Evolutionary conservation across 2,797 vertebrate genomes (phyloP).

Genomic region (Myiotriccus ornatus): DNA sequence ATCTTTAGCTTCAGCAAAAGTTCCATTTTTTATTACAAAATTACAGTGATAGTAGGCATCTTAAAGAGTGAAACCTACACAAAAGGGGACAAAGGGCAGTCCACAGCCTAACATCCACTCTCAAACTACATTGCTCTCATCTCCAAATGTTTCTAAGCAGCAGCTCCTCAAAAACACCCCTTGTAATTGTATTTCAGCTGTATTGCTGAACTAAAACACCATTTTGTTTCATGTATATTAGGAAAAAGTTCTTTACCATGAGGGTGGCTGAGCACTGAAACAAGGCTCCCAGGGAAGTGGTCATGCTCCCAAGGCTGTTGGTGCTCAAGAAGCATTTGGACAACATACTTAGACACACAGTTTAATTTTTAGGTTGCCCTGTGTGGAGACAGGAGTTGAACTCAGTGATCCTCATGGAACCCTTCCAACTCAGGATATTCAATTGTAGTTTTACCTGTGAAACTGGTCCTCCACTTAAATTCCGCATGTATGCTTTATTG

Average conservation of each 20-base stretch:
- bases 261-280: neutral
- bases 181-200: neutral
- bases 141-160: neutral
- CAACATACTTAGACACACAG: neutral
- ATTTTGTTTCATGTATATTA: neutral
- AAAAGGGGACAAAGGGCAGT: neutral
- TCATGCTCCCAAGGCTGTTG: neutral
- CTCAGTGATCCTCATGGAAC: neutral
- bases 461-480: neutral
- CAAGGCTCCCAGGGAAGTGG: neutral
- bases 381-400: neutral
- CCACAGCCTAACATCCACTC: neutral
- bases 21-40: neutral
- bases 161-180: neutral
- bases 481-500: neutral
- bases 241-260: neutral
- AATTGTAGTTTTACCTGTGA: neutral
- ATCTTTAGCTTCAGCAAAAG: neutral
- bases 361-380: neutral
- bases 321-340: neutral
- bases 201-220: neutral
- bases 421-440: neutral
- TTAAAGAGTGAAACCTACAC: neutral
- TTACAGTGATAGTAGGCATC: neutral
- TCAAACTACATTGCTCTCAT: neutral